Evolutionary conservation across 2,888 invertebrate genomes (phyloP).

Genomic region (Phortica magna): DNA sequence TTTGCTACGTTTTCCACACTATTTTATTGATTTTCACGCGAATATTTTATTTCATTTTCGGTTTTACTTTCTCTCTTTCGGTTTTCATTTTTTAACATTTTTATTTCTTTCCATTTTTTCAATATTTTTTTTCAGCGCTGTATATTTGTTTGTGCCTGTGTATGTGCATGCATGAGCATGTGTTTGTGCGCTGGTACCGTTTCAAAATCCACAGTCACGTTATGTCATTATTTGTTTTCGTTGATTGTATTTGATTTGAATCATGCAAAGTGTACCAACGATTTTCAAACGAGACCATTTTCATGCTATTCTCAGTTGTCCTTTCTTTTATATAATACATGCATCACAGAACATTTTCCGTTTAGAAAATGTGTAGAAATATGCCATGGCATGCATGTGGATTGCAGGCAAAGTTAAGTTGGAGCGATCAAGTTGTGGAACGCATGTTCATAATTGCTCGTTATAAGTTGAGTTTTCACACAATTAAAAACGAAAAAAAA

Average conservation of each 20-base stretch:
- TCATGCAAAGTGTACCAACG: background rate
- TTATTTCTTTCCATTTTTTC: constrained; percentile 1
- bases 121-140: background rate
- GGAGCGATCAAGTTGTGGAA: background rate
- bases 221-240: constrained; percentile 72
- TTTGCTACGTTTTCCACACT: background rate
- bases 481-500: background rate
- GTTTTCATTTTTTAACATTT: background rate
- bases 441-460: background rate
- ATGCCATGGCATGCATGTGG: background rate
- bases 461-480: background rate
- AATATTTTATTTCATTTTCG: background rate
- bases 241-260: constrained; percentile 70
- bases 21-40: constrained; percentile 17
- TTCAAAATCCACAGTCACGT: constrained; percentile 51
- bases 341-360: background rate
- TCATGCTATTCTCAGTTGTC: constrained; percentile 1
- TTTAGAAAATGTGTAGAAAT: background rate
- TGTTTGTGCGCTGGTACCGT: background rate
- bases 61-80: background rate
- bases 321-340: background rate
- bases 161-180: background rate
- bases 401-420: too few relatives aligned
- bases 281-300: background rate
- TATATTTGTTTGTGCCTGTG: background rate